Base-by-base conservation (phyloP, 2,888 invertebrate species). In the Protophormia terraenovae region DNA sequence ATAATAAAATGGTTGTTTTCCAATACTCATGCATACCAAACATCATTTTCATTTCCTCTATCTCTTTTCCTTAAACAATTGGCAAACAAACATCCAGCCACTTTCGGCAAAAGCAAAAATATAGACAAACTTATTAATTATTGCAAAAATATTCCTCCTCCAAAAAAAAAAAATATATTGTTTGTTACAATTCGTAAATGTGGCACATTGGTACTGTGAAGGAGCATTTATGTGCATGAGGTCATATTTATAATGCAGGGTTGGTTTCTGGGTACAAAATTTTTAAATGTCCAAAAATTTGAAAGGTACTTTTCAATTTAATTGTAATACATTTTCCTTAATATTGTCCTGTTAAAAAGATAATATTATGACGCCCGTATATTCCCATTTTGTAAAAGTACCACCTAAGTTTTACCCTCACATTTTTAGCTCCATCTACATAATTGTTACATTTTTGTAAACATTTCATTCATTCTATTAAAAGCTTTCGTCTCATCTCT, bases 101-200 rank as follows among this genome's bases (percentile, higher is more conserved):
- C 50, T 60, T 66, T 78, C 19, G 32, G 35, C 19, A 76, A 71
- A 82, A 24, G 41, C 29, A 24, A 64, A 53, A 32, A 71, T 80
- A 60, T 62, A 66, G 41, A 77, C 80, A 72, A 71, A 80, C 50
- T 84, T 77, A 84, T 84, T 84, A 84, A 81, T 84, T 81, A 81
- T 76, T 76, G 76, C 71, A 82, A 84, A 80, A 76, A 76, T 76
- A 84, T 72, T 84, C 72, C 76, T 73, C 76, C 84, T 77, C 50
- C 45, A 66, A 58, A 76, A n/a, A n/a, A n/a, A n/a, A n/a, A n/a
- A n/a, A n/a, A n/a, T n/a, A 72, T 62, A 73, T 64, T 27, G 16
- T 12, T n/a, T 41, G 16, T 0, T 27, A 38, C 6, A 24, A 47
- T 2, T 32, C 14, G 24, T 32, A 38, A 38, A 27, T 50, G 73